These are phyloP conservation scores for Chamaea fasciata DNA, from an alignment of 2,113 vertebrate genomes.

Conservation along the genomic window DNA sequence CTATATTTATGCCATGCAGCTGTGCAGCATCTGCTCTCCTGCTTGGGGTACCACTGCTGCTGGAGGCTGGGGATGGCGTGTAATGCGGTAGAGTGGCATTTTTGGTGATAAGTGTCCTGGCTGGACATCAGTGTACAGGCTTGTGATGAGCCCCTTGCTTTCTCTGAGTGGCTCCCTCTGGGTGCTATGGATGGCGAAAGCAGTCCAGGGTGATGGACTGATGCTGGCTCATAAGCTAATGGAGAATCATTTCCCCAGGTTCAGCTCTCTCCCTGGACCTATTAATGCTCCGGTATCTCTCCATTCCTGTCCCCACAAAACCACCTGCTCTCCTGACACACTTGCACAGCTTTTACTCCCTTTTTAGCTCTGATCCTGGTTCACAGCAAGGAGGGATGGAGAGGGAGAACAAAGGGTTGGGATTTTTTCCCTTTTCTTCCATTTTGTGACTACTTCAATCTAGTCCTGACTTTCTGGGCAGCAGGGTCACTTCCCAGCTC, in stretches of 20 bases:
- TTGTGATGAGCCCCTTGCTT: neutral
- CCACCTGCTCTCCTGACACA: neutral
- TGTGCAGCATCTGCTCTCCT: neutral
- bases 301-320: neutral
- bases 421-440: neutral
- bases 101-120: neutral
- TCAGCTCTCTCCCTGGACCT: neutral
- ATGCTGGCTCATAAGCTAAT: neutral
- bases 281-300: fast-evolving
- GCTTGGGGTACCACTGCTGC: neutral
- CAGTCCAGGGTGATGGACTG: neutral
- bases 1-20: neutral
- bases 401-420: neutral
- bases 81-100: fast-evolving
- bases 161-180: neutral
- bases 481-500: neutral
- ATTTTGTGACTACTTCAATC: neutral
- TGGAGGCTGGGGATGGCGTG: fast-evolving
- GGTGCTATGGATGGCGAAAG: neutral
- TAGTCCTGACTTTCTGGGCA: neutral
- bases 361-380: neutral
- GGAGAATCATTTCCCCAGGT: neutral
- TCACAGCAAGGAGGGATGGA: neutral
- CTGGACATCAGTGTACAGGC: neutral
- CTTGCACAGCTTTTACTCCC: neutral